Base-by-base conservation (phyloP, 2,113 vertebrate species). In the Burhinus bistriatus region DNA sequence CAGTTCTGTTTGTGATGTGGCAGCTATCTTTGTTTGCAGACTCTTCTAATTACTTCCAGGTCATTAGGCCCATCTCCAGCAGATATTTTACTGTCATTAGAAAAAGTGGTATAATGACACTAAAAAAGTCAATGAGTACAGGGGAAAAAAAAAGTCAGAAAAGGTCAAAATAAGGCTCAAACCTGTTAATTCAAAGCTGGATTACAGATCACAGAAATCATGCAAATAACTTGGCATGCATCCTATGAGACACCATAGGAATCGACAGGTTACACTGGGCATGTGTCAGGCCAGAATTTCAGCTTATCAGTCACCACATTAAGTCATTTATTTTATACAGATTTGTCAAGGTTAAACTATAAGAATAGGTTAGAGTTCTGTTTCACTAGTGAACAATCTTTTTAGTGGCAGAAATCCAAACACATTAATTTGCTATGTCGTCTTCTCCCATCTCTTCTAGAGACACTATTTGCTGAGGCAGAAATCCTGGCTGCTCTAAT, bases 41-140 rank as follows among this genome's bases (percentile, higher is more conserved):
- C 92, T 97, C 93, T 92, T 89, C 81, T 96, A 97, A 97, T 98
- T 98, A 96, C 96, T 98, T 98, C 96, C 96, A 97, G 96, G 95
- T 98, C 97, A 98, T 97, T 97, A 98, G 94, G 96, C 82, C 89
- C 78, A 95, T 96, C 90, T 92, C 91, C 76, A 97, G 73, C 82
- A 97, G 96, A 91, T 97, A 95, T 93, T 97, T 97, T 96, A 96
- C 71, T 95, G 91, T 96, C 97, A 96, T 93, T 95, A 97, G 85
- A 89, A 97, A 97, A 98, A 93, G 51, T 88, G 73, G 68, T 94
- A n/a, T 90, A 97, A 95, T 95, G 92, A 94, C 83, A 97, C 38
- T 79, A 93, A 93, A 92, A 90, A 90, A 97, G 79, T 97, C 89
- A 94, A 87, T 78, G 66, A 95, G 68, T 80, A 71, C 6, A 62